These are phyloP conservation scores for Piaya cayana DNA, from an alignment of 2,113 vertebrate species.

Conservation along the genomic window DNA sequence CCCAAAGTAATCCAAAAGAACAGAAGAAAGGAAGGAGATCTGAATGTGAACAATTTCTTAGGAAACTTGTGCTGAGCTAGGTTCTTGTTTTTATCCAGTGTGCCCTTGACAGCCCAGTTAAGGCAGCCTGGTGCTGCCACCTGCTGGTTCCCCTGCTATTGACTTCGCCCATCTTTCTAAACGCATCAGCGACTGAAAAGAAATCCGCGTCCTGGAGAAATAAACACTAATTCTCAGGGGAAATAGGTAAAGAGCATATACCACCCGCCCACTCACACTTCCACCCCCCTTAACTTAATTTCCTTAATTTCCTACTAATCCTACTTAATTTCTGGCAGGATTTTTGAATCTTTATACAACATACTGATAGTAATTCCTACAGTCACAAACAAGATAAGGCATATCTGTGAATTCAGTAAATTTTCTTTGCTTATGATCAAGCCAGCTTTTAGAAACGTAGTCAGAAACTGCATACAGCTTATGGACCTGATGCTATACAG, in stretches of 20 bases:
- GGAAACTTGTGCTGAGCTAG: neutral
- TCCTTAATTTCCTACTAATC: neutral
- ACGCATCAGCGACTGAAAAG: neutral
- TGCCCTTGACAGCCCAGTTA: fast-evolving
- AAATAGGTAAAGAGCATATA: neutral
- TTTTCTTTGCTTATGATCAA: neutral
- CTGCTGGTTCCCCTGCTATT: constrained; percentile 55
- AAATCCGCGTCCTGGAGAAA: neutral
- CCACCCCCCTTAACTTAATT: too few species aligned
- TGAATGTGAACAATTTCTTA: neutral
- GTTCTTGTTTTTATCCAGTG: fast-evolving
- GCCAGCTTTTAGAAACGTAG: neutral
- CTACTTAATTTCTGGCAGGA: neutral
- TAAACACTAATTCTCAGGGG: neutral
- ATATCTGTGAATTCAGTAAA: neutral
- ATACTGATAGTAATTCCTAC: neutral
- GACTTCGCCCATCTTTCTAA: neutral
- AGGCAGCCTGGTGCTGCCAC: constrained; percentile 68
- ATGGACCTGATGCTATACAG: neutral
- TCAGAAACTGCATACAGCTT: neutral
- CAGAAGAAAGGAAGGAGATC: neutral
- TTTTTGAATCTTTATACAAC: neutral
- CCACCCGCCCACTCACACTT: too few species aligned
- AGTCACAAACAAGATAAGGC: neutral
- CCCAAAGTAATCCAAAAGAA: neutral